Percentiles rank a stretch among this genome's conserved stretches.
Evolutionary conservation across 2,797 vertebrate species (phyloP).

Genomic region (Gambelia wislizenii): DNA sequence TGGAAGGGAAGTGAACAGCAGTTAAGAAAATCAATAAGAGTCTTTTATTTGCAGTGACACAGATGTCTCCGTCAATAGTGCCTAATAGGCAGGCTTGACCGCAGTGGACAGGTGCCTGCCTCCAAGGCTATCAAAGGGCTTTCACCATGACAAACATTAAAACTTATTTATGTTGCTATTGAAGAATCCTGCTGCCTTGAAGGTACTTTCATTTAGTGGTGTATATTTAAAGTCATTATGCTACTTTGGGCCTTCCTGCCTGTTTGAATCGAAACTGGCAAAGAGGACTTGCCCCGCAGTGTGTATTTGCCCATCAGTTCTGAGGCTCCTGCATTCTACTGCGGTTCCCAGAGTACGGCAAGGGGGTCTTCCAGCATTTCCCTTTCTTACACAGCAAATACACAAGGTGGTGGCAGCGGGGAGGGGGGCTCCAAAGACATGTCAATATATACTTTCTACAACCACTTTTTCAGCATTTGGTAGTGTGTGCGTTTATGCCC

Average conservation of each 20-base stretch:
- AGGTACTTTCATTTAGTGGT: slow-evolving; percentile 64
- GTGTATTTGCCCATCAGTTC: slow-evolving; percentile 29
- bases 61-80: slow-evolving; percentile 99
- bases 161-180: slow-evolving; percentile 73
- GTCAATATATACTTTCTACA: slow-evolving; percentile 11
- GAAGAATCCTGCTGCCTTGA: slow-evolving; percentile 62
- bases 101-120: slow-evolving; percentile 88
- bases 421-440: slow-evolving; percentile 7
- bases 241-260: slow-evolving; percentile 55
- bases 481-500: slow-evolving; percentile 20
- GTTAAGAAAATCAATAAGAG: slow-evolving; percentile 98
- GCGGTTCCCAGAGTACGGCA: slow-evolving; percentile 8
- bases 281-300: slow-evolving; percentile 42
- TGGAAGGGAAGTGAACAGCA: slow-evolving; percentile 95
- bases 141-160: slow-evolving; percentile 76
- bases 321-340: slow-evolving; percentile 35
- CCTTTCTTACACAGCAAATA: neutral
- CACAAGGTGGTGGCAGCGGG: rapidly evolving
- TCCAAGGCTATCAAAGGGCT: slow-evolving; percentile 78
- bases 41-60: slow-evolving; percentile 99
- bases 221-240: slow-evolving; percentile 70
- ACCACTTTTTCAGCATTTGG: slow-evolving; percentile 33
- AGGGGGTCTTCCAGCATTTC: neutral
- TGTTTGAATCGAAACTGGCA: slow-evolving; percentile 61
- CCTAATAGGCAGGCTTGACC: slow-evolving; percentile 96